A percentile compares a stretch with the other conserved stretches of the same genome.
These are phyloP conservation scores for Thysanoteuthis rhombus DNA, from an alignment of 2,888 invertebrate genomes.

Conservation along the genomic window DNA sequence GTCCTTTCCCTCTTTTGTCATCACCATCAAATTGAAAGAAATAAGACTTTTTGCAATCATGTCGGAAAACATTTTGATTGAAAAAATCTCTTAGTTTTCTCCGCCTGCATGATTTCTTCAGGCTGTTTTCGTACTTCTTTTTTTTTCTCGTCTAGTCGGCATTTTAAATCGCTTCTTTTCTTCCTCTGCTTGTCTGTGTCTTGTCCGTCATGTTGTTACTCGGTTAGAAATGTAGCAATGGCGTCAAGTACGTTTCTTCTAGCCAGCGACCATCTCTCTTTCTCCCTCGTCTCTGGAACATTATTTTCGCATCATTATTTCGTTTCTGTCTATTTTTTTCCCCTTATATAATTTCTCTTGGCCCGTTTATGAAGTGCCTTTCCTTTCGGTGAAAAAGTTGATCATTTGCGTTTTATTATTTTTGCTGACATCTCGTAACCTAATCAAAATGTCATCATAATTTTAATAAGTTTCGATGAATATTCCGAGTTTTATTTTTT, in stretches of 20 bases:
- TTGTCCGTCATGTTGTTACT: background rate
- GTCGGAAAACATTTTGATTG: background rate
- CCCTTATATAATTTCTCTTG: no score
- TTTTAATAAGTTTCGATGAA: no score
- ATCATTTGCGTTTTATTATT: background rate
- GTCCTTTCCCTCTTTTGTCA: background rate
- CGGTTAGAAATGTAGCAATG: background rate
- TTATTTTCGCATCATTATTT: background rate
- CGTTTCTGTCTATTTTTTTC: background rate
- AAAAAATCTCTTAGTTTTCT: background rate
- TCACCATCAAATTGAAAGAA: background rate
- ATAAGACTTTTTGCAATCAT: no score
- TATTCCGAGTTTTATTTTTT: no score
- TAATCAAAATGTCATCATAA: background rate
- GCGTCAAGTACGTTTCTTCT: background rate
- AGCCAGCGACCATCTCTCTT: background rate
- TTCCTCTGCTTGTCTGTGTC: background rate
- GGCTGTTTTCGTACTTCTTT: background rate
- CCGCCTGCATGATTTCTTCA: background rate
- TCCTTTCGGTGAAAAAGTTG: background rate
- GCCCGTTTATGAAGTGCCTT: background rate
- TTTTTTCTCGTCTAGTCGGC: background rate
- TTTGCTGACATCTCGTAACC: background rate
- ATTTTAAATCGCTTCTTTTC: background rate
- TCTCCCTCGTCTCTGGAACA: background rate